Evolutionary conservation across 2,113 vertebrate species (phyloP).

Genomic region (Vanacampus margaritifer): DNA sequence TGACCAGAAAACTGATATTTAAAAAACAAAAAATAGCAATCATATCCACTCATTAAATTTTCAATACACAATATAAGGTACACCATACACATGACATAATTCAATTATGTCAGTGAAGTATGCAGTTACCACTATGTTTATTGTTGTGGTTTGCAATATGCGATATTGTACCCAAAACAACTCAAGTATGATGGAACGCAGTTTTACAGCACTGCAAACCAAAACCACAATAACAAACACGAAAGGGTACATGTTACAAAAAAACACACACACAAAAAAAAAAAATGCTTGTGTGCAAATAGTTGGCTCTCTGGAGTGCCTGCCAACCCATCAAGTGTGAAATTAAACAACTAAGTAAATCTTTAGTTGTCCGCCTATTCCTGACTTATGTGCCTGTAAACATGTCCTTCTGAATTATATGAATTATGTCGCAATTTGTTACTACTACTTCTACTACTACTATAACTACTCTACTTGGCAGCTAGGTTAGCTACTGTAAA

Average conservation of each 20-base stretch:
- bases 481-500: not conserved
- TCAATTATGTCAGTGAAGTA: not conserved
- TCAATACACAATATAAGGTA: not conserved
- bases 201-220: not conserved
- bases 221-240: not conserved
- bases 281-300: not conserved
- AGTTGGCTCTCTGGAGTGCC: not conserved
- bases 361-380: not conserved
- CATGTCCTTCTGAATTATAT: not conserved
- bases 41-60: not conserved
- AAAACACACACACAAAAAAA: not conserved
- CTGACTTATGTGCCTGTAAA: not conserved
- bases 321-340: not conserved
- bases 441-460: too few species aligned
- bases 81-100: not conserved
- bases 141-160: not conserved
- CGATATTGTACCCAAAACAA: not conserved
- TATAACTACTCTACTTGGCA: not conserved
- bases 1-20: not conserved
- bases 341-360: not conserved
- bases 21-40: not conserved
- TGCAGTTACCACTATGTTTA: not conserved
- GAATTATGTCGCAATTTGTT: not conserved
- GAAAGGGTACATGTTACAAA: not conserved
- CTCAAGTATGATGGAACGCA: not conserved